Conservation (phyloP, 2,888 invertebrate genomes). For the Strigamia maritima region DNA sequence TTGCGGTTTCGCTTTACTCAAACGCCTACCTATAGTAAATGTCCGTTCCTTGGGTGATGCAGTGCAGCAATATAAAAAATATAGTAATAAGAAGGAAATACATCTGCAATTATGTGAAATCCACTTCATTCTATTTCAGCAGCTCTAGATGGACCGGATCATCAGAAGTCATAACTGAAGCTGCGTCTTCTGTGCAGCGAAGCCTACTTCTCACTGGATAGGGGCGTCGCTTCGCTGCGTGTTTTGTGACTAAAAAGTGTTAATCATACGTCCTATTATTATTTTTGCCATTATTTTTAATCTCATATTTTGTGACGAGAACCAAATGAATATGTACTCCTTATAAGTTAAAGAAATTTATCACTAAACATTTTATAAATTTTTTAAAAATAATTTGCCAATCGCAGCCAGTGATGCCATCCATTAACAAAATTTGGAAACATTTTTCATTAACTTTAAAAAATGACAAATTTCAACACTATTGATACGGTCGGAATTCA, state of each 20-base stretch:
- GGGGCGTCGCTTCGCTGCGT: conserved; percentile 14
- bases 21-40: conserved; percentile 8
- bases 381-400: background rate
- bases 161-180: background rate
- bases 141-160: background rate
- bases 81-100: background rate
- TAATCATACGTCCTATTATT: background rate
- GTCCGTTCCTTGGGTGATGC: conserved; percentile 3
- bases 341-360: background rate
- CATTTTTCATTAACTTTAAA: too few relatives aligned
- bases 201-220: conserved; percentile 11
- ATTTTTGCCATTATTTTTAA: background rate
- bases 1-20: background rate
- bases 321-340: conserved; percentile 4
- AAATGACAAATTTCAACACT: too few relatives aligned
- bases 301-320: background rate
- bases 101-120: background rate
- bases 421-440: background rate
- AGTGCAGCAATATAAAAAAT: background rate
- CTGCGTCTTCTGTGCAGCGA: background rate
- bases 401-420: background rate
- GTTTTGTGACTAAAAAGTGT: background rate
- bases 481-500: too few relatives aligned
- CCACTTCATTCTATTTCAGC: conserved; percentile 9
- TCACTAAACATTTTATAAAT: background rate